Evolutionary conservation across 92 coral and sea anemone species (phyloP).

Genomic region (Bergia sp.): DNA sequence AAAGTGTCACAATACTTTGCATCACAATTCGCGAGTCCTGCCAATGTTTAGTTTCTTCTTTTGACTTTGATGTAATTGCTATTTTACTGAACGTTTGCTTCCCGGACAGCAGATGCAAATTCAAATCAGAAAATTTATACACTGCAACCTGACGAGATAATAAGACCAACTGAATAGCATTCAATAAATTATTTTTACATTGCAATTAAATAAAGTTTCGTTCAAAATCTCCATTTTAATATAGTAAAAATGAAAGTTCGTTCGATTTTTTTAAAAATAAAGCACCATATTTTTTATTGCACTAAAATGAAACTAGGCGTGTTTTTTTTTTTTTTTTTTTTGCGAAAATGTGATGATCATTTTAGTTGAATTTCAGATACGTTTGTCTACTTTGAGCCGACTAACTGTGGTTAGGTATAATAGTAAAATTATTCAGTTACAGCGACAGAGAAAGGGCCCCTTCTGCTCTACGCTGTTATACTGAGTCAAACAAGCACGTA

Average conservation of each 20-base stretch:
- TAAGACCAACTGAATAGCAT: neutral
- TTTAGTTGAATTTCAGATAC: too few relatives aligned
- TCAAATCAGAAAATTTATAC: neutral
- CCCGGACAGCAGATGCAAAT: neutral
- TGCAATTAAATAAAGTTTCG: too few relatives aligned
- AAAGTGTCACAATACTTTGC: conserved; percentile 2
- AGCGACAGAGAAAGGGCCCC: neutral
- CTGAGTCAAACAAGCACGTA: too few relatives aligned
- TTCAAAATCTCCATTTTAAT: too few relatives aligned
- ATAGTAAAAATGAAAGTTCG: neutral
- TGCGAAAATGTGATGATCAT: too few relatives aligned
- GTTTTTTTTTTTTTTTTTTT: too few relatives aligned
- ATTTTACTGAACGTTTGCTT: neutral
- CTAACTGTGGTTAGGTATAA: too few relatives aligned
- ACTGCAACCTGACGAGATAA: neutral
- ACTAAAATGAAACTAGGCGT: too few relatives aligned
- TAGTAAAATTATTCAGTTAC: neutral
- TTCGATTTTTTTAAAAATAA: too few relatives aligned
- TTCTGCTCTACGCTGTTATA: too few relatives aligned
- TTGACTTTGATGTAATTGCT: neutral
- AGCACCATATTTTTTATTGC: too few relatives aligned
- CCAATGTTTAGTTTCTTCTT: neutral
- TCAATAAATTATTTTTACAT: neutral
- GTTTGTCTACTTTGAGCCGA: neutral
- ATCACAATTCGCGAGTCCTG: neutral